Percentiles rank a stretch among this genome's conserved stretches.
phyloP scores from a whole-genome alignment of 1,140 invertebrate species.

The Sitophilus oryzae region DNA sequence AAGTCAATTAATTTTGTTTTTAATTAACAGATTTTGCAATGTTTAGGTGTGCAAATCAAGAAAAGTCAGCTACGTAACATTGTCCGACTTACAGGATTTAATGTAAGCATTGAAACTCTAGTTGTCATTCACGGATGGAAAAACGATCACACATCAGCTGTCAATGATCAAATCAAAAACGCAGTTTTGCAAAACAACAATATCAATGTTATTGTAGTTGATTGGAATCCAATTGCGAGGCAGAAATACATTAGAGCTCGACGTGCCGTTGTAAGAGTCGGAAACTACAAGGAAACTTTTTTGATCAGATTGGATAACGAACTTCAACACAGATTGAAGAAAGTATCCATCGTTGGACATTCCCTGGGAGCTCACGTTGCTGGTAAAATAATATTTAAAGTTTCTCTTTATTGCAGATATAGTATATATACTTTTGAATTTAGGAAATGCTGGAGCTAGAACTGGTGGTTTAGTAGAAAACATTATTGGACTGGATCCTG shows the following conservation, averaged over 20 bases:
- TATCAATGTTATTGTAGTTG: conserved; percentile 53
- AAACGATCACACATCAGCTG: conserved; percentile 27
- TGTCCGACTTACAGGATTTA: conserved; percentile 10
- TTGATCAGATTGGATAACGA: conserved; percentile 46
- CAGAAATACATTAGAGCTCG: conserved; percentile 46
- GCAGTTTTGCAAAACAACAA: conserved; percentile 42
- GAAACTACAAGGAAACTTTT: conserved; percentile 47
- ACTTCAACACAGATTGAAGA: conserved; percentile 46
- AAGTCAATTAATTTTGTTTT: too few species aligned
- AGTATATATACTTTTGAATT: background rate
- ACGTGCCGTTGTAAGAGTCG: conserved; percentile 48
- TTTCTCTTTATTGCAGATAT: conserved; percentile 29
- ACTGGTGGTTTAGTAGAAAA: conserved; percentile 37
- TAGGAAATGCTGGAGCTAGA: conserved; percentile 52
- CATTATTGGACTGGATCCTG: conserved; percentile 49
- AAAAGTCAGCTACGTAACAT: conserved; percentile 1
- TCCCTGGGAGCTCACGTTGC: conserved; percentile 62
- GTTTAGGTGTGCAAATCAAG: background rate
- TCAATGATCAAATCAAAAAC: conserved; percentile 40
- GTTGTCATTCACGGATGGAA: conserved; percentile 45
- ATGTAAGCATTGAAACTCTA: conserved; percentile 26
- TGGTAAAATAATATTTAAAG: conserved; percentile 47
- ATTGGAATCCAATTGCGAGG: conserved; percentile 48
- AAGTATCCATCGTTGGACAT: conserved; percentile 58
- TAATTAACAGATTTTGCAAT: too few species aligned